Evolutionary conservation across 2,113 vertebrate species (phyloP), one percentile per base, ranked within the genome.

Genomic region (Cisticola juncidis): DNA sequence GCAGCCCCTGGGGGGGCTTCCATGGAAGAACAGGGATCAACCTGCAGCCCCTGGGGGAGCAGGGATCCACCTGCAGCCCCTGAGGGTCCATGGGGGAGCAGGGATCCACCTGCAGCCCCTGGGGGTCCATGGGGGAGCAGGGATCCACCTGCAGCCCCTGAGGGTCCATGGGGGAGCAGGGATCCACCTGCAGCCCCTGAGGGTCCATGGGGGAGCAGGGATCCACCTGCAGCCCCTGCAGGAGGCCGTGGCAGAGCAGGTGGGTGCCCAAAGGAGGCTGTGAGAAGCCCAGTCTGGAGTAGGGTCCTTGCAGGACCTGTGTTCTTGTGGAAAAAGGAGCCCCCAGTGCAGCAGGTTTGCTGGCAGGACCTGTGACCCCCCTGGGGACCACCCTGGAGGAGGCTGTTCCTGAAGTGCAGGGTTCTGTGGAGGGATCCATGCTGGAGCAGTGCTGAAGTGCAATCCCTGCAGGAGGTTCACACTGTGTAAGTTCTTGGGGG

Each of bases 401-500:
- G 19, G 16, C 22, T 38, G 22, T 4, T 35, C 12, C 45, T 24
- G 25, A 12, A n/a, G 26, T 22, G 53, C 35, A 23, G 23, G 42
- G 16, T 42, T 35, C 35, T 40, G 65, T 31, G 47, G 56, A 12
- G 26, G 20, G 42, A 44, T 12, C 21, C 61, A 24, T 0, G 8
- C 20, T 66, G 70, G 25, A 38, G 23, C 73, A 38, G 28, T n/a
- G 38, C 17, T 28, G 29, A 11, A 17, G n/a, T 6, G 48, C n/a
- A 54, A 16, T 18, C 35, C 5, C 0, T 62, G 57, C 65, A 47
- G 22, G 26, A 38, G 56, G 12, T 17, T 31, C 9, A 1, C 2
- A 2, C 0, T 23, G 20, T 5, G 1, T 5, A 5, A 35, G 11
- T 9, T 25, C 13, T 4, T 22, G 25, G 17, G 14, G 25, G 5